A percentile compares a stretch with the other conserved stretches of the same genome.
These are phyloP conservation scores for Pelobates fuscus DNA, from an alignment of 2,113 vertebrate species.

Conservation along the genomic window DNA sequence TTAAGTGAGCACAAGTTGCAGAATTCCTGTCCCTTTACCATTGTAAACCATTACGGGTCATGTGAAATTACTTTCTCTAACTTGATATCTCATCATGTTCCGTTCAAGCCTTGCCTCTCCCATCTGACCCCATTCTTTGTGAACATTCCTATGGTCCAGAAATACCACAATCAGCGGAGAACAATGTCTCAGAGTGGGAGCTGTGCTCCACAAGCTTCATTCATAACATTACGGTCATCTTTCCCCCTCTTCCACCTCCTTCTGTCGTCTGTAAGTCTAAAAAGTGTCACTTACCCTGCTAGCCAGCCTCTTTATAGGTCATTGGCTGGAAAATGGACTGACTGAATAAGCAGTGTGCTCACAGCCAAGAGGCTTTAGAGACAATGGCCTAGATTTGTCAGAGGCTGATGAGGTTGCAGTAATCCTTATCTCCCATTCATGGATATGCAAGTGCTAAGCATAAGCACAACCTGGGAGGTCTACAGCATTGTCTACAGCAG, in stretches of 20 bases:
- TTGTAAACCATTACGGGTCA: too few relatives aligned
- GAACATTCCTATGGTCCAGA: background rate
- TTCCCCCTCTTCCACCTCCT: background rate
- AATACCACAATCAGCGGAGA: background rate
- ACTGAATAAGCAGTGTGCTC: background rate
- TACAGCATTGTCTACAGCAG: background rate
- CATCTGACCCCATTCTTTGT: background rate
- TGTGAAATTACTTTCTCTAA: too few relatives aligned
- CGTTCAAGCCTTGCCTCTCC: too few relatives aligned
- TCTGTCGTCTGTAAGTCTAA: background rate
- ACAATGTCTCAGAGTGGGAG: slow-evolving; percentile 3
- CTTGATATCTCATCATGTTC: too few relatives aligned
- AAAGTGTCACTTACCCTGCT: slow-evolving; percentile 6
- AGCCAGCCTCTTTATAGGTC: slow-evolving; percentile 21
- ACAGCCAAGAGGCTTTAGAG: background rate
- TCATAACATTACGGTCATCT: background rate
- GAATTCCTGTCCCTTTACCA: too few relatives aligned
- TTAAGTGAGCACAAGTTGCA: too few relatives aligned
- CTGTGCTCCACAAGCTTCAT: background rate
- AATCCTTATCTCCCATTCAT: background rate
- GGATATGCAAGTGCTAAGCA: background rate
- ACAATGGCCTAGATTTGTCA: background rate
- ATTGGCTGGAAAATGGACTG: background rate
- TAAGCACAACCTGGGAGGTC: background rate
- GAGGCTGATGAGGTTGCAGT: background rate